Evolutionary conservation across 92 coral and sea anemone species (phyloP).

Genomic region (Nematostella vectensis): DNA sequence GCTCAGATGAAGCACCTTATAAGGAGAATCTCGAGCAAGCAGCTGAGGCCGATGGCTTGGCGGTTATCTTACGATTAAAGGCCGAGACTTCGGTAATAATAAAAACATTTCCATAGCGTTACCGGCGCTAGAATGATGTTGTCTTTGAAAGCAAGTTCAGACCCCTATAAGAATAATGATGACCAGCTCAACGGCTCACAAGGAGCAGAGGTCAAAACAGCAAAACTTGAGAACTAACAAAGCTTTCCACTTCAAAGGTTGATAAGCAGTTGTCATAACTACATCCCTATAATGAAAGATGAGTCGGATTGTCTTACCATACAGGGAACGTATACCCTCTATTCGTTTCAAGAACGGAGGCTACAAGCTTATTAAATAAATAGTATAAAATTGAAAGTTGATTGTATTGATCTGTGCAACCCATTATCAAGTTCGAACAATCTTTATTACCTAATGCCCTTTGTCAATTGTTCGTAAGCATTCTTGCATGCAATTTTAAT

Average conservation of each 20-base stretch:
- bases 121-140: not conserved
- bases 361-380: too few relatives aligned
- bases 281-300: not conserved
- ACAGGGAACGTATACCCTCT: not conserved
- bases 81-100: constrained; percentile 10
- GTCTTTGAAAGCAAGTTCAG: not conserved
- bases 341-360: too few relatives aligned
- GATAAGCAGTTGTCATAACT: not conserved
- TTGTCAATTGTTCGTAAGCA: too few relatives aligned
- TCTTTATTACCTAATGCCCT: too few relatives aligned
- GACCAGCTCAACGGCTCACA: not conserved
- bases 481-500: too few relatives aligned
- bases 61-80: constrained; percentile 12
- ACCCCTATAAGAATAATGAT: not conserved
- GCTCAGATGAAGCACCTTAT: constrained; percentile 42
- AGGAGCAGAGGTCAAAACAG: constrained; percentile 1
- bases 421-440: too few relatives aligned
- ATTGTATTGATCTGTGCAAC: too few relatives aligned
- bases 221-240: not conserved
- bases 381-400: too few relatives aligned
- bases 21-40: constrained; percentile 51
- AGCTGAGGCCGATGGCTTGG: constrained; percentile 27
- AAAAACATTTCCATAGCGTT: not conserved
- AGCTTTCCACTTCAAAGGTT: not conserved
- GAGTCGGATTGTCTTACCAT: not conserved